Conservation (phyloP, 1,140 invertebrate genomes). For the Argopecten irradians region DNA sequence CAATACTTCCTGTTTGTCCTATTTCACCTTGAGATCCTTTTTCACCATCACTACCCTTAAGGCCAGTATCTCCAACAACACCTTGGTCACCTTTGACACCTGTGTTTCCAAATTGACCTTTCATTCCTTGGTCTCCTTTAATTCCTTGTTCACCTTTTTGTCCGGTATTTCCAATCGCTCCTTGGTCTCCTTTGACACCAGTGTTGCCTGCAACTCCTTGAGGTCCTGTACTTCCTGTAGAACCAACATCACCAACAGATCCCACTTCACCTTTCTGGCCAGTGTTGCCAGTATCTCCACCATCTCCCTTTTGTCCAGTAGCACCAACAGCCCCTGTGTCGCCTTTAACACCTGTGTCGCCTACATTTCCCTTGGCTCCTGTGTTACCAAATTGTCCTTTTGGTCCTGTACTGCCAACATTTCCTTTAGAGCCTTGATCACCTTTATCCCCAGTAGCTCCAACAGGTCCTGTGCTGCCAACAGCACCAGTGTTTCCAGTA, state of each 20-base stretch:
- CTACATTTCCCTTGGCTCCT: neutral
- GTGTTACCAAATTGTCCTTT: neutral
- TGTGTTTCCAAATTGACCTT: neutral
- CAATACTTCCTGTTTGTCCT: neutral
- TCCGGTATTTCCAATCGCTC: neutral
- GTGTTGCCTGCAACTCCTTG: neutral
- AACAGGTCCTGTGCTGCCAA: neutral
- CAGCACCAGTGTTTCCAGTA: neutral
- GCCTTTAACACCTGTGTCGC: neutral
- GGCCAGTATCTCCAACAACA: constrained; percentile 25
- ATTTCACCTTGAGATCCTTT: neutral
- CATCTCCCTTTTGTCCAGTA: neutral
- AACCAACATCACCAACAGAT: neutral
- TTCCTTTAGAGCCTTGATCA: neutral
- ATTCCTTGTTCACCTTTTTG: neutral
- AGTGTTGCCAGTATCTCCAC: neutral
- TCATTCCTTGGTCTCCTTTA: constrained; percentile 12
- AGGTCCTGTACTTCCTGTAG: neutral
- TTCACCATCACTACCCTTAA: neutral
- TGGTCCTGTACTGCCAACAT: neutral
- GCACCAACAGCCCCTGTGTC: neutral
- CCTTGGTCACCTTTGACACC: neutral
- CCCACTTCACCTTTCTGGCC: neutral
- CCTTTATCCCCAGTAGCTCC: constrained; percentile 2
- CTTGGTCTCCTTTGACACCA: constrained; percentile 19